These are phyloP conservation scores for Hetaerina americana DNA, from an alignment of 1,140 invertebrate genomes.

Conservation along the genomic window DNA sequence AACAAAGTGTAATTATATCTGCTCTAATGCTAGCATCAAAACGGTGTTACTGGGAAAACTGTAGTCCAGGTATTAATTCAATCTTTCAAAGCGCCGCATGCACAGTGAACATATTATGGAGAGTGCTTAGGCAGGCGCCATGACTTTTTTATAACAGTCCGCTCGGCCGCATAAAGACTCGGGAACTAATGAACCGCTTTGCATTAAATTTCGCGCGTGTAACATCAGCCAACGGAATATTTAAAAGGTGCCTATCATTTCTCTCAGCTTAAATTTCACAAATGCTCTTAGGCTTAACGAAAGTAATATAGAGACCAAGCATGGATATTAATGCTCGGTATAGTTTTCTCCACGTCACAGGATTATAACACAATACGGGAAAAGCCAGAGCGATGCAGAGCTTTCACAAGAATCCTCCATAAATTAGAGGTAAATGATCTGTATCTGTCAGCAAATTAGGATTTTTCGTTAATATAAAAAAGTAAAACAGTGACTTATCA, in stretches of 20 bases:
- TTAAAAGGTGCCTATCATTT: not conserved
- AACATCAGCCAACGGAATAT: not conserved
- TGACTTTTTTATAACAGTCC: not conserved
- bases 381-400: no score
- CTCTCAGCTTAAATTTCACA: not conserved
- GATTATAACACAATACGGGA: no score
- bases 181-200: not conserved
- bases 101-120: not conserved
- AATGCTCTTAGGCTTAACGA: not conserved
- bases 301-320: no score
- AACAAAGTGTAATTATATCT: no score
- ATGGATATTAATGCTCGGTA: no score
- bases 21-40: no score
- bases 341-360: no score
- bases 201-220: not conserved
- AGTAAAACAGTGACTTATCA: no score
- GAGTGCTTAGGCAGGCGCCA: not conserved
- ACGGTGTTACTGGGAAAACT: not conserved
- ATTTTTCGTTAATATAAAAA: no score
- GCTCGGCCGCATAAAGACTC: not conserved
- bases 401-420: no score
- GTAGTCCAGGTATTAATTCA: not conserved
- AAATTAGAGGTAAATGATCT: no score
- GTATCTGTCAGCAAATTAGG: no score
- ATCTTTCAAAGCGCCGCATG: not conserved